phyloP scores from a whole-genome alignment of 2,113 vertebrate genomes.

The Chascanopsetta lugubris region DNA sequence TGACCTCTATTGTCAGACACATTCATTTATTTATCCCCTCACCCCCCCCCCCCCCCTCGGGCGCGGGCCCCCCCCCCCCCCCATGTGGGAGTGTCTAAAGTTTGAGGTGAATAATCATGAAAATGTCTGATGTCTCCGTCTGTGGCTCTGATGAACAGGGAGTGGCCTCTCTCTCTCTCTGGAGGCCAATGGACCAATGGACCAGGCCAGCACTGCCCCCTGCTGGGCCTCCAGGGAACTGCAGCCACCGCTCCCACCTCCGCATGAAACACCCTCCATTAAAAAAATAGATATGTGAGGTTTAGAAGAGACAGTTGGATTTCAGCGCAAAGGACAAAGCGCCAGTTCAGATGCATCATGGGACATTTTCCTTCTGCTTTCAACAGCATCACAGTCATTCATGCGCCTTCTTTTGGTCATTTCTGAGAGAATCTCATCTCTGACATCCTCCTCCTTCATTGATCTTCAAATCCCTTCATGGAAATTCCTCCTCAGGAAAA shows the following conservation, averaged over 20 bases:
- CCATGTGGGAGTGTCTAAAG: not conserved
- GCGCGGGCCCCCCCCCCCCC: not conserved
- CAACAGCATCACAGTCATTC: no score
- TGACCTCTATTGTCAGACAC: conserved; percentile 33
- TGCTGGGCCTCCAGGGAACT: conserved; percentile 38
- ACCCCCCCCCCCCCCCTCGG: not conserved
- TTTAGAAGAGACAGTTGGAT: no score
- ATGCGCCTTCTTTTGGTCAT: no score
- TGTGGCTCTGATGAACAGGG: conserved; percentile 48
- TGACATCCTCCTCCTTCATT: no score
- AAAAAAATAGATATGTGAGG: not conserved
- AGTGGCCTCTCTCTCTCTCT: conserved; percentile 42
- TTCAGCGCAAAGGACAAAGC: no score
- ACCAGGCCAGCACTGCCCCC: conserved; percentile 61
- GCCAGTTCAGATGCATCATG: no score
- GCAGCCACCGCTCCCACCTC: not conserved
- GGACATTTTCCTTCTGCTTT: no score
- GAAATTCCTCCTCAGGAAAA: no score
- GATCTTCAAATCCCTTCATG: no score
- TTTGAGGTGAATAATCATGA: conserved; percentile 39
- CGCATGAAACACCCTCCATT: no score
- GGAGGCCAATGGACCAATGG: no score
- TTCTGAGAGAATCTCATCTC: no score
- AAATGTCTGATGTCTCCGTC: conserved; percentile 23
- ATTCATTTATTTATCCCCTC: not conserved